phyloP scores from a whole-genome alignment of 2,888 invertebrate species.

The Ditula angustiorana region DNA sequence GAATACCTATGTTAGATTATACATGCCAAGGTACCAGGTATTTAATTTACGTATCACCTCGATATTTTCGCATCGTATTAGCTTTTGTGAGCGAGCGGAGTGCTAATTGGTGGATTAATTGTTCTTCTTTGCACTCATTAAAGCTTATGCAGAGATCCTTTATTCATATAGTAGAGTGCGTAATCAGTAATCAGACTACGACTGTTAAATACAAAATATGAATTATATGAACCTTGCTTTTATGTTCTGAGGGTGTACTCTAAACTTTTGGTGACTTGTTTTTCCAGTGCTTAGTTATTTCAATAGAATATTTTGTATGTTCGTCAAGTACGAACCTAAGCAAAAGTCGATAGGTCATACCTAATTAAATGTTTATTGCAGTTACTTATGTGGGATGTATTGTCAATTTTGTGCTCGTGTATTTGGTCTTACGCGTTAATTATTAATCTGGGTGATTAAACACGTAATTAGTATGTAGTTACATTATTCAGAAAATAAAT shows the following conservation, averaged over 20 bases:
- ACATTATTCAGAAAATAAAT: constrained; percentile 34
- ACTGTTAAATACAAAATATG: too few relatives aligned
- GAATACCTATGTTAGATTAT: too few relatives aligned
- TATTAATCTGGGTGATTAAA: constrained; percentile 16
- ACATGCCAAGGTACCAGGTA: too few relatives aligned
- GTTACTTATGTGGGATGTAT: constrained; percentile 18
- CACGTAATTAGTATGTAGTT: constrained; percentile 34
- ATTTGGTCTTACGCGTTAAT: constrained; percentile 25
- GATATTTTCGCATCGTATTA: too few relatives aligned
- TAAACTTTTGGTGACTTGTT: background rate
- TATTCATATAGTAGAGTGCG: too few relatives aligned
- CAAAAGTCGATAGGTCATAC: constrained; percentile 7
- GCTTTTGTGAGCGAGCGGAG: too few relatives aligned
- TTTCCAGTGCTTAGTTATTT: constrained; percentile 2
- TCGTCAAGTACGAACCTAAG: constrained; percentile 19
- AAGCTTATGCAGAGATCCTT: too few relatives aligned
- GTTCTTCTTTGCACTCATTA: too few relatives aligned
- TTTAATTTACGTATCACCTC: too few relatives aligned
- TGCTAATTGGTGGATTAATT: too few relatives aligned
- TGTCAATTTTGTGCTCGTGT: constrained; percentile 31
- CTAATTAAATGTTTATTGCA: constrained; percentile 18
- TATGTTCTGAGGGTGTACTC: background rate
- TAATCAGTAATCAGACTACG: too few relatives aligned
- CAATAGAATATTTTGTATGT: constrained; percentile 9
- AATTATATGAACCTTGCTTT: background rate